A percentile compares a stretch with the other conserved stretches of the same genome.
phyloP scores from a whole-genome alignment of 2,888 invertebrate species.

The Melipona bicolor region DNA sequence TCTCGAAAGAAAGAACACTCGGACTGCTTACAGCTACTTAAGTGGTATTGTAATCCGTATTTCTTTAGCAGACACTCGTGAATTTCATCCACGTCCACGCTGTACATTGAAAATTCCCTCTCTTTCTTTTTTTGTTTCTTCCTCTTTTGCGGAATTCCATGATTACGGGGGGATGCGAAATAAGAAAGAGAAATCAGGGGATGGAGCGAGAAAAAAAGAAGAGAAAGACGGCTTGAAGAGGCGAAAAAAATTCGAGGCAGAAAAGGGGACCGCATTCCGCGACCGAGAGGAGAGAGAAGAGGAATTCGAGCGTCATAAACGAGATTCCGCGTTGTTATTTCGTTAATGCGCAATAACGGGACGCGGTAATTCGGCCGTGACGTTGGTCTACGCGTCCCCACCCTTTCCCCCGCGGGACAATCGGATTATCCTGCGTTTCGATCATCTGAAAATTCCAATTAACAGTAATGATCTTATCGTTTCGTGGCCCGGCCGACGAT shows the following conservation, averaged over 20 bases:
- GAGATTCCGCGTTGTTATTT: constrained; percentile 60
- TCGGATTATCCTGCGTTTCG: constrained; percentile 66
- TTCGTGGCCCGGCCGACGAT: constrained; percentile 30
- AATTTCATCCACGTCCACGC: not conserved
- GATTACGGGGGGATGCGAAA: not conserved
- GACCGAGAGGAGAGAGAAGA: not conserved
- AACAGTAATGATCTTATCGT: constrained; percentile 66
- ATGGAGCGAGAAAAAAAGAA: not conserved
- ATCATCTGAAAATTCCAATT: constrained; percentile 69
- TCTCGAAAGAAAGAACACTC: not conserved
- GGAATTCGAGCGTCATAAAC: constrained; percentile 51
- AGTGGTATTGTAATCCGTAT: not conserved
- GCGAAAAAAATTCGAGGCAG: constrained; percentile 7
- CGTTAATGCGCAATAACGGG: constrained; percentile 66
- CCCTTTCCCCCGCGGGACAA: constrained; percentile 40
- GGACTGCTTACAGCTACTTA: no score
- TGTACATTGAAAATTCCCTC: not conserved
- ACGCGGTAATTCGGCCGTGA: constrained; percentile 48
- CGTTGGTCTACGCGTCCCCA: constrained; percentile 16
- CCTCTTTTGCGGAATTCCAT: not conserved
- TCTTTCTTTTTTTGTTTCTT: not conserved
- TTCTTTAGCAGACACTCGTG: not conserved
- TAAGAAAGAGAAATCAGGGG: not conserved
- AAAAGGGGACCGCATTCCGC: constrained; percentile 42
- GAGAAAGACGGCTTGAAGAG: not conserved